Evolutionary conservation across 2,113 vertebrate species (phyloP), one percentile per base, ranked within the genome.

Genomic region (Tringa solitaria): DNA sequence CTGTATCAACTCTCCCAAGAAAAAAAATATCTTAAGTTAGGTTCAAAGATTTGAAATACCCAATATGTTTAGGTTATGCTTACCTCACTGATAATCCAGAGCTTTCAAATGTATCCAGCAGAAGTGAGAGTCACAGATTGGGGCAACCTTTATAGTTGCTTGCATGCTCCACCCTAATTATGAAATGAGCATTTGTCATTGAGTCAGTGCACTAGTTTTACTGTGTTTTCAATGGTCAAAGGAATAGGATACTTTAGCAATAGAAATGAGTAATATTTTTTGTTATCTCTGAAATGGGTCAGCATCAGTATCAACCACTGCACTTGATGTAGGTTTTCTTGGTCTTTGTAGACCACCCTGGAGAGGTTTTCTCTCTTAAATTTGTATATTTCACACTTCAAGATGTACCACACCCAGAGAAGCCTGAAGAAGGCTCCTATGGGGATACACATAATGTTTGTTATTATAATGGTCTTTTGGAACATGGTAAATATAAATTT

Each of bases 81-180:
- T 96, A 97, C 97, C 97, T 92, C 50, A 61, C 82, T 91, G 37
- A 46, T 81, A 77, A 63, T 67, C 37, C 6, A 1, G 57, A 78
- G 30, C 64, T 88, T 88, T 80, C 89, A 63, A 61, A 48, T 59
- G 57, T 92, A n/a, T 84, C 41, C 69, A 79, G 78, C 76, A 69
- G 68, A 43, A 59, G 61, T 90, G 86, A 95, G 86, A 94, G 87
- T 93, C 67, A 64, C 28, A 41, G 56, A 41, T 1, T 93, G 78
- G 37, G 26, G 6, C 93, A 67, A 46, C 81, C 57, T 97, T 97
- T 97, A 97, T 97, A 97, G 90, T 75, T 48, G 79, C 83, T 96
- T 92, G 45, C 18, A 26, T 74, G 61, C 97, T 95, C 97, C 97
- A 94, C 97, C 95, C 95, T 93, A 81, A 90, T 97, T 94, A 86